A percentile compares a stretch with the other conserved stretches of the same genome.
These are phyloP conservation scores for Embidobia sp. DNA, from an alignment of 2,888 invertebrate species.

Conservation along the genomic window DNA sequence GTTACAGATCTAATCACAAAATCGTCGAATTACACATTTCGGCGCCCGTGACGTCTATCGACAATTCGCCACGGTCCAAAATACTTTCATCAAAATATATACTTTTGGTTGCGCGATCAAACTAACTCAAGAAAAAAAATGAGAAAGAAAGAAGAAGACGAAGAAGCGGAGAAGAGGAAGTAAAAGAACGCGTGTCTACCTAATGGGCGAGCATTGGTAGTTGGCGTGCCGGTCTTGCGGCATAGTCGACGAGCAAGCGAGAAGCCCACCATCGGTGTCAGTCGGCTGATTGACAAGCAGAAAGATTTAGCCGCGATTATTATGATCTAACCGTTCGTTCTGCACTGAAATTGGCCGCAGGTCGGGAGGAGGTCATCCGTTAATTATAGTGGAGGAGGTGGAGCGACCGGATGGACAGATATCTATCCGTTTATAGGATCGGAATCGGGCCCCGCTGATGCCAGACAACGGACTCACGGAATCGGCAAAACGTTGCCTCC, in stretches of 20 bases:
- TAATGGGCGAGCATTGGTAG: constrained; percentile 69
- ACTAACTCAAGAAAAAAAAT: not conserved
- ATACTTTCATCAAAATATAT: constrained; percentile 42
- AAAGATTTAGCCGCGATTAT: constrained; percentile 74
- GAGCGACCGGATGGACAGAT: constrained; percentile 71
- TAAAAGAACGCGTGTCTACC: constrained; percentile 65
- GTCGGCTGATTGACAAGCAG: constrained; percentile 76
- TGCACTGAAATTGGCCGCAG: constrained; percentile 76
- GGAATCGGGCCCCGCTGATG: constrained; percentile 72
- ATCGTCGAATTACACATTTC: constrained; percentile 30
- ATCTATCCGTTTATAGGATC: constrained; percentile 80
- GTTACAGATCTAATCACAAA: constrained; percentile 42
- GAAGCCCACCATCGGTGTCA: constrained; percentile 67
- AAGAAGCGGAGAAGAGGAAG: constrained; percentile 60
- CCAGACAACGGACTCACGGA: constrained; percentile 60
- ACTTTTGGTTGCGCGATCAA: constrained; percentile 8
- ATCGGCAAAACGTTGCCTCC: constrained; percentile 64
- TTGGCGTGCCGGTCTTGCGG: constrained; percentile 65
- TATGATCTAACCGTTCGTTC: constrained; percentile 69
- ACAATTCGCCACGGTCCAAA: constrained; percentile 11
- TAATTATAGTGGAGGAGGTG: constrained; percentile 78
- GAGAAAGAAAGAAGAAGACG: constrained; percentile 44
- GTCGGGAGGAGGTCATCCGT: constrained; percentile 78
- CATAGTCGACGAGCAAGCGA: constrained; percentile 48
- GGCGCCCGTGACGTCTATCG: constrained; percentile 23